A percentile compares a stretch with the other conserved stretches of the same genome.
Evolutionary conservation across 2,888 invertebrate genomes (phyloP).

Genomic region (Netelia virgata): DNA sequence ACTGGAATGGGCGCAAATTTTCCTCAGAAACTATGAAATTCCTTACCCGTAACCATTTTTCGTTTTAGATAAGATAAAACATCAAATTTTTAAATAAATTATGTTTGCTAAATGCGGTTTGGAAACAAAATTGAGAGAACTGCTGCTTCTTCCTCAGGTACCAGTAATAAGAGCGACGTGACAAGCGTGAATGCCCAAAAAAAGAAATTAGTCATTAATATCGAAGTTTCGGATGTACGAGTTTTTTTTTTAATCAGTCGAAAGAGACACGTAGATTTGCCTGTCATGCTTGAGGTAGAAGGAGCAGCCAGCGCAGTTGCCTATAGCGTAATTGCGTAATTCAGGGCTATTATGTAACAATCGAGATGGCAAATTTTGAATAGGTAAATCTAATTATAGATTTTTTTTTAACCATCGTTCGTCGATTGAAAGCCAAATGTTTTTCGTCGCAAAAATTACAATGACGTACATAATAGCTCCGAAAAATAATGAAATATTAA

Average conservation of each 20-base stretch:
- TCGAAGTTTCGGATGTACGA: constrained; percentile 31
- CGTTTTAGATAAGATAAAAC: neutral
- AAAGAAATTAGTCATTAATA: constrained; percentile 48
- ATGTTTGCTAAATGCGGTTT: constrained; percentile 31
- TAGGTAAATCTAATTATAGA: constrained; percentile 11
- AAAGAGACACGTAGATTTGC: constrained; percentile 45
- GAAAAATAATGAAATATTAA: constrained; percentile 41
- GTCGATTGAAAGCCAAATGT: neutral
- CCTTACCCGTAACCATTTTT: constrained; percentile 31
- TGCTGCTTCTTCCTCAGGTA: constrained; percentile 66
- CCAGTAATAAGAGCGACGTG: constrained; percentile 40
- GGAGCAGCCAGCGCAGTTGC: constrained; percentile 68
- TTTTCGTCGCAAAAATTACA: constrained; percentile 15
- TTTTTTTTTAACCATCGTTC: neutral
- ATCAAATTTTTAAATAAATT: constrained; percentile 20
- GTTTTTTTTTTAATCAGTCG: constrained; percentile 23
- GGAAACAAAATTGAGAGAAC: constrained; percentile 27
- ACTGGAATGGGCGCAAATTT: constrained; percentile 43
- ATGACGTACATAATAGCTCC: constrained; percentile 55
- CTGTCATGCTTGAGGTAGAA: constrained; percentile 76
- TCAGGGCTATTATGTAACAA: constrained; percentile 73
- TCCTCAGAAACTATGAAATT: constrained; percentile 19
- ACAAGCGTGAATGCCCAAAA: constrained; percentile 46
- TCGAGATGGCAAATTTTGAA: constrained; percentile 22
- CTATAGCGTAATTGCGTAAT: constrained; percentile 68